Conservation (phyloP, 2,113 vertebrate species). For the Pholis gunnellus region DNA sequence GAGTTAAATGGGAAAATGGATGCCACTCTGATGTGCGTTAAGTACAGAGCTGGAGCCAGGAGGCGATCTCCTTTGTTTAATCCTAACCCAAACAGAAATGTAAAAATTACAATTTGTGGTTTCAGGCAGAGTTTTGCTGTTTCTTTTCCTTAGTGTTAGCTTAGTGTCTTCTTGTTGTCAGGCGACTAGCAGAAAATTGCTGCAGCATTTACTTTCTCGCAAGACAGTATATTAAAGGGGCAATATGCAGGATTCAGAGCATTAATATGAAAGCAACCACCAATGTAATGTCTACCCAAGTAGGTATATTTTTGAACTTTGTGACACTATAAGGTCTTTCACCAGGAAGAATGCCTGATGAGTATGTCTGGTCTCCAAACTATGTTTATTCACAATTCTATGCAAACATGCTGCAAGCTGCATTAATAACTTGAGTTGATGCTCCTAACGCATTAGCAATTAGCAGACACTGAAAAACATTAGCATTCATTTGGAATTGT, state of each 20-base stretch:
- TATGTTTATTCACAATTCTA: too few relatives aligned
- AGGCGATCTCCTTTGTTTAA: not conserved
- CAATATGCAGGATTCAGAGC: not conserved
- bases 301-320: too few relatives aligned
- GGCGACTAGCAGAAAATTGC: not conserved
- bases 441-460: not conserved
- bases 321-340: too few relatives aligned
- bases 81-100: not conserved
- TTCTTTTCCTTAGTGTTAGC: not conserved
- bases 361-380: too few relatives aligned
- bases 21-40: not conserved
- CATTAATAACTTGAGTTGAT: not conserved
- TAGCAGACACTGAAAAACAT: not conserved
- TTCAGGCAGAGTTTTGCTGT: not conserved
- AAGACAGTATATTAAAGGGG: not conserved
- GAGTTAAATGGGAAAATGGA: conserved; percentile 1
- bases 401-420: too few relatives aligned
- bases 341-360: too few relatives aligned
- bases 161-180: not conserved
- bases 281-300: not conserved
- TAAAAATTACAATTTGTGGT: not conserved
- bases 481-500: not conserved
- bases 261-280: not conserved
- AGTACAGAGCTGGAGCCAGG: not conserved
- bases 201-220: not conserved